Evolutionary conservation across 1,140 invertebrate species (phyloP), one percentile per base, ranked within the genome.

Genomic region (Drosophila sproati): DNA sequence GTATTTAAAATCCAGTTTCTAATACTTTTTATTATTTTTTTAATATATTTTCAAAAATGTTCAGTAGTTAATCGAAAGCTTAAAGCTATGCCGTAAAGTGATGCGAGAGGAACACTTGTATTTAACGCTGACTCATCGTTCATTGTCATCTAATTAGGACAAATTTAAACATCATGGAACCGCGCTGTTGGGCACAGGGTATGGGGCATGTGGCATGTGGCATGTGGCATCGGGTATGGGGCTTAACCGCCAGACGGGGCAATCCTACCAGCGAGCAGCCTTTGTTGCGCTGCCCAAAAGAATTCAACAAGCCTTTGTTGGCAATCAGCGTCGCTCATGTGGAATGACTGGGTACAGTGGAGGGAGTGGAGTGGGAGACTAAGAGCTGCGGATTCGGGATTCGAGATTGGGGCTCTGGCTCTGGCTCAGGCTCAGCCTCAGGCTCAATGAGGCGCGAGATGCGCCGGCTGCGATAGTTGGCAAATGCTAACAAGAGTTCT

Each of bases 401-500:
- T 28, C 29, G 20, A 54, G 47, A 32, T 35, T 32, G 37, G 37
- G 48, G 7, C 31, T 31, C 37, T n/a, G 8, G 10, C 35, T 57
- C 52, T 34, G 29, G 48, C 28, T 59, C 48, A 12, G 56, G 20
- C 34, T 61, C 28, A 60, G 29, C 37, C 28, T 59, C 48, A 12
- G 56, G 20, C 34, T 61, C 28, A 60, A 34, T 60, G 66, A 60
- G 66, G 55, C 66, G 50, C 20, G 57, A 59, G 77, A 73, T 77
- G 74, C 51, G 37, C 55, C 60, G 73, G 48, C 45, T 50, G 56
- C 71, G 75, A 78, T 78, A 43, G 82, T 72, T 81, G 66, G 70
- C 85, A 91, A 82, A 85, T 76, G 90, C 83, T 91, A 92, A 92
- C 91, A 92, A 92, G 90, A 92, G 83, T 92, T 91, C 90, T 91